phyloP scores from a whole-genome alignment of 2,113 vertebrate species.

The Struthidea cinerea region DNA sequence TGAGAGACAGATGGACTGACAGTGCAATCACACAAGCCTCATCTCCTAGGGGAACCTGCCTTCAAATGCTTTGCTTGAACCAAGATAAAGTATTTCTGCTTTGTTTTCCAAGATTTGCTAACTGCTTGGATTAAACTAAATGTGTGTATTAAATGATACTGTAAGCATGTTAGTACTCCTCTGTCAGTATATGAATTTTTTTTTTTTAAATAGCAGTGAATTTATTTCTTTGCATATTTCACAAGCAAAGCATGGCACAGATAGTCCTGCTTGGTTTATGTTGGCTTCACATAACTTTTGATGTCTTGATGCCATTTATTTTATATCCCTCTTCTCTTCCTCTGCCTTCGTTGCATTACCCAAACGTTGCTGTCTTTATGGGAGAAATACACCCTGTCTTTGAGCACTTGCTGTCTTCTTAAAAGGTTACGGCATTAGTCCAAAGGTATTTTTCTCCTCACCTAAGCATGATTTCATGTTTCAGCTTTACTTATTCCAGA shows the following conservation, averaged over 20 bases:
- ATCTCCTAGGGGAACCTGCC: constrained; percentile 28
- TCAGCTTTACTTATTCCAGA: neutral
- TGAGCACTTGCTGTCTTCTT: neutral
- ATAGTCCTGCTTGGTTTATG: neutral
- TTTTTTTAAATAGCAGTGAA: neutral
- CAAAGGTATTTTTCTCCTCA: neutral
- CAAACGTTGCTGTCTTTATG: neutral
- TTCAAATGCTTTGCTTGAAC: constrained; percentile 22
- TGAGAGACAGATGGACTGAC: neutral
- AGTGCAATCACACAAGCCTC: neutral
- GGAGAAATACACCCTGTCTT: neutral
- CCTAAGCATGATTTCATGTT: neutral
- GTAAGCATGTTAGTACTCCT: neutral
- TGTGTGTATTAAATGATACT: neutral
- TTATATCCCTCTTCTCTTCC: neutral
- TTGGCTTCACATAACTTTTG: neutral
- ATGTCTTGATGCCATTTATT: neutral
- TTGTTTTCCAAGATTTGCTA: constrained; percentile 12
- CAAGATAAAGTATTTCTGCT: neutral
- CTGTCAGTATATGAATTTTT: neutral
- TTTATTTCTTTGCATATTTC: constrained; percentile 41
- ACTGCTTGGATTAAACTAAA: neutral
- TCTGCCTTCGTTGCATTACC: neutral
- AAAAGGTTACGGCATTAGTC: neutral
- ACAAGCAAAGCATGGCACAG: neutral